phyloP scores from a whole-genome alignment of 1,140 invertebrate species.

The Microplitis demolitor region DNA sequence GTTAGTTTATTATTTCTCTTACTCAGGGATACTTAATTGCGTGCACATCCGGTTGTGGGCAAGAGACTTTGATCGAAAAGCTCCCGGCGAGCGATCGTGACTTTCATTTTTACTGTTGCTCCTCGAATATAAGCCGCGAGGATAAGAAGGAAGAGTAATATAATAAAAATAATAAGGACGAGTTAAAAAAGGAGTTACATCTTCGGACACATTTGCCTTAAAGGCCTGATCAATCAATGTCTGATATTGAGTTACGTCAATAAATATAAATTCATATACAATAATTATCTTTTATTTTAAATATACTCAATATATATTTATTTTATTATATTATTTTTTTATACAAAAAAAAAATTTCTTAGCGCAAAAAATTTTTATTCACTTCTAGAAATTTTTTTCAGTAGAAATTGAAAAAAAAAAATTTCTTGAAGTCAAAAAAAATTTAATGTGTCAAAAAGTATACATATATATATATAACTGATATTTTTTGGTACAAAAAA shows the following conservation, averaged over 20 bases:
- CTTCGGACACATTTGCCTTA: constrained; percentile 5
- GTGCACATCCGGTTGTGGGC: constrained; percentile 5
- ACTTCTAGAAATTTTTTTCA: no score
- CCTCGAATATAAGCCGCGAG: not conserved
- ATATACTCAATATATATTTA: not conserved
- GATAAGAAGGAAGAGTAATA: not conserved
- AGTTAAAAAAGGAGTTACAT: not conserved
- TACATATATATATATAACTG: no score
- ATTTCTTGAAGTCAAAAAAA: no score
- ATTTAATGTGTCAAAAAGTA: no score
- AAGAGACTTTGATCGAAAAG: constrained; percentile 16
- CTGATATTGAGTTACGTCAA: not conserved
- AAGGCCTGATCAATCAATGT: constrained; percentile 13
- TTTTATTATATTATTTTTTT: not conserved
- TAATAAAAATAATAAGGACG: not conserved
- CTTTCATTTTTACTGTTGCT: constrained; percentile 13
- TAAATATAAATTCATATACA: constrained; percentile 1
- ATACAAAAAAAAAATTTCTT: no score
- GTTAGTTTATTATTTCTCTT: not conserved
- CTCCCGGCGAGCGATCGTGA: constrained; percentile 13
- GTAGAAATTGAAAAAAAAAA: no score
- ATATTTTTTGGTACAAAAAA: no score
- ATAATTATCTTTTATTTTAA: not conserved
- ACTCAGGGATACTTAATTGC: constrained; percentile 9
- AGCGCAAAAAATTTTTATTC: no score